phyloP scores from a whole-genome alignment of 1,140 invertebrate species.

The Drosophila pallidifrons region DNA sequence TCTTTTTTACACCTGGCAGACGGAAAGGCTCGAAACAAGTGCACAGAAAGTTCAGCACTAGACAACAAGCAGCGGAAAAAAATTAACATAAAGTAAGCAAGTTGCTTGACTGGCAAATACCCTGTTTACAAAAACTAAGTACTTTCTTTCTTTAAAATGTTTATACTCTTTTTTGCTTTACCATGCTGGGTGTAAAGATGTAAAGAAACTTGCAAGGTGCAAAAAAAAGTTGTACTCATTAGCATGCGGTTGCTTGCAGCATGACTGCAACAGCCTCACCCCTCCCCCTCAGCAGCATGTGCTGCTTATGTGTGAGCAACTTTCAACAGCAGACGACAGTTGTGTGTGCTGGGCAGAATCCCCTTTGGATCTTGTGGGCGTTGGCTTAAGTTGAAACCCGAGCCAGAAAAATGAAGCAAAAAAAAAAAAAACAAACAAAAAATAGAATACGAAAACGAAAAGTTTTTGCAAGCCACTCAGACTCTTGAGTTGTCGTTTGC shows the following conservation, averaged over 20 bases:
- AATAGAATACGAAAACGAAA: conserved; percentile 1
- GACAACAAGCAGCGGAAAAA: conserved; percentile 32
- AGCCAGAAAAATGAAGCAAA: too few species aligned
- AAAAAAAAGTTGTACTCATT: conserved; percentile 73
- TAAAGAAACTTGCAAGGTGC: conserved; percentile 36
- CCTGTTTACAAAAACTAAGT: neutral
- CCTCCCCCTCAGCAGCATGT: conserved; percentile 29
- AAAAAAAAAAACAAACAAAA: conserved; percentile 26
- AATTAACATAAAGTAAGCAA: neutral
- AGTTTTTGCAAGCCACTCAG: conserved; percentile 62
- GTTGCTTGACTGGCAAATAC: neutral
- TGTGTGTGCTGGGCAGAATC: conserved; percentile 20
- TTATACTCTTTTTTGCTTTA: neutral
- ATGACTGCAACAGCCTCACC: neutral
- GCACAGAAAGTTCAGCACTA: conserved; percentile 61
- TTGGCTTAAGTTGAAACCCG: conserved; percentile 28
- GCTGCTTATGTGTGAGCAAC: conserved; percentile 65
- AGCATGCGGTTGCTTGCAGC: conserved; percentile 60
- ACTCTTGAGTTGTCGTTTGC: conserved; percentile 58
- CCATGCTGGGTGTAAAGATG: neutral
- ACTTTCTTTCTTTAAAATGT: neutral
- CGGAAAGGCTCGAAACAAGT: conserved; percentile 39
- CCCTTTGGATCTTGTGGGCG: conserved; percentile 16
- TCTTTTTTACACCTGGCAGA: conserved; percentile 24
- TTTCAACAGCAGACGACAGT: conserved; percentile 66